Conservation (phyloP, 2,113 vertebrate species). For the Cyanoderma ruficeps region DNA sequence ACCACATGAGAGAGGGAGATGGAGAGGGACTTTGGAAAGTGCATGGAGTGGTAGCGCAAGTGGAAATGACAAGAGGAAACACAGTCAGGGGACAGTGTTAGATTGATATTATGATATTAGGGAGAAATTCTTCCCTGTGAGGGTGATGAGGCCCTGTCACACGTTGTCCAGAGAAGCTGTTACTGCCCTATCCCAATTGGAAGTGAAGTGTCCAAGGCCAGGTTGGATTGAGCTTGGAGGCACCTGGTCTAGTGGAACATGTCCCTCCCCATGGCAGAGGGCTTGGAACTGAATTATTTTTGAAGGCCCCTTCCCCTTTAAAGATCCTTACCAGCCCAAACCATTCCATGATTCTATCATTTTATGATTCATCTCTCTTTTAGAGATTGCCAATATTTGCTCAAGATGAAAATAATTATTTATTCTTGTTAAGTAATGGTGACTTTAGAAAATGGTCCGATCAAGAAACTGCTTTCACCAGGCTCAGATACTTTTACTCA, state of each 20-base stretch:
- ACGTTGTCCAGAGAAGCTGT: fast-evolving
- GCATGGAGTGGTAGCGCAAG: neutral
- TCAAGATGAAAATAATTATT: neutral
- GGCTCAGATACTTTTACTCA: neutral
- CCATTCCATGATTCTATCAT: neutral
- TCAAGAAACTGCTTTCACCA: neutral
- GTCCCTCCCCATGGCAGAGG: neutral
- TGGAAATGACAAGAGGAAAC: neutral
- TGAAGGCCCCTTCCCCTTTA: neutral
- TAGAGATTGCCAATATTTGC: neutral
- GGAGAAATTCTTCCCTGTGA: neutral
- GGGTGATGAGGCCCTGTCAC: neutral
- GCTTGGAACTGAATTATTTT: neutral
- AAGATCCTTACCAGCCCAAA: neutral
- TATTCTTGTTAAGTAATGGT: neutral
- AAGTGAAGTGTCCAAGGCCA: no score
- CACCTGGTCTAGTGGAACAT: neutral
- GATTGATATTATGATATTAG: neutral
- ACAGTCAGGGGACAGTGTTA: neutral
- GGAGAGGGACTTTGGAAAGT: neutral
- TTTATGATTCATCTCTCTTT: neutral
- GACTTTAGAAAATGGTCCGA: neutral
- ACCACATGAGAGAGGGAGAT: neutral
- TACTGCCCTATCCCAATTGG: neutral
- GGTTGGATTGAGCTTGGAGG: fast-evolving